Percentiles rank a stretch among this genome's conserved stretches.
These are phyloP conservation scores for Branchinecta lindahli DNA, from an alignment of 1,140 invertebrate species.

Conservation along the genomic window DNA sequence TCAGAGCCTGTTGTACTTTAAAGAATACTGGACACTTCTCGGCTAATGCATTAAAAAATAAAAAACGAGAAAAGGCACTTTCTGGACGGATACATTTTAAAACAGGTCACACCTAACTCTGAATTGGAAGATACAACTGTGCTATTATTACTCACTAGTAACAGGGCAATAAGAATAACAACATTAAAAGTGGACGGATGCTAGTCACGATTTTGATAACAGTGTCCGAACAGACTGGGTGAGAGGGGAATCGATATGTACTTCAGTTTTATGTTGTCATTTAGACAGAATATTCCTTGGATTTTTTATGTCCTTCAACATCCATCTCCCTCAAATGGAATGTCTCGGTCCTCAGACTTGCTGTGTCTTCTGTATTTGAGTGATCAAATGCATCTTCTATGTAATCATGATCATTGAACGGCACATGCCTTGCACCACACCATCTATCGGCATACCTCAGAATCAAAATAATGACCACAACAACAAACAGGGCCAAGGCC, in stretches of 20 bases:
- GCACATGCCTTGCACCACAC: slow-evolving; percentile 20
- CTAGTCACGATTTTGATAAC: no score
- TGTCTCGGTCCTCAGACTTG: background rate
- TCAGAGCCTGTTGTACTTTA: no score
- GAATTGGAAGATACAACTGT: no score
- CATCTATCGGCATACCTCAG: slow-evolving; percentile 25
- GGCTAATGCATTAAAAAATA: no score
- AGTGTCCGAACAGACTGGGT: no score
- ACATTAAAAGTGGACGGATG: no score
- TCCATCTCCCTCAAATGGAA: background rate
- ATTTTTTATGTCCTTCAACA: background rate
- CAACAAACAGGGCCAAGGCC: slow-evolving; percentile 45
- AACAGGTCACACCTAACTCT: no score
- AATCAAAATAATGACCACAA: slow-evolving; percentile 44
- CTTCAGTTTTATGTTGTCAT: background rate
- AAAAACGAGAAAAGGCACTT: no score
- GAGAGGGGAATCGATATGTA: background rate
- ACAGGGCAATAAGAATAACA: no score
- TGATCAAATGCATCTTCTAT: background rate
- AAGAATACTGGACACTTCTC: no score
- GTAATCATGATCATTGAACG: background rate
- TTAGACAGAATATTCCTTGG: background rate
- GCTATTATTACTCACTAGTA: no score
- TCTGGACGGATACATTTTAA: no score
- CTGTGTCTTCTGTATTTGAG: background rate